Evolutionary conservation across 2,888 invertebrate species (phyloP).

Genomic region (Tiliacea citrago): DNA sequence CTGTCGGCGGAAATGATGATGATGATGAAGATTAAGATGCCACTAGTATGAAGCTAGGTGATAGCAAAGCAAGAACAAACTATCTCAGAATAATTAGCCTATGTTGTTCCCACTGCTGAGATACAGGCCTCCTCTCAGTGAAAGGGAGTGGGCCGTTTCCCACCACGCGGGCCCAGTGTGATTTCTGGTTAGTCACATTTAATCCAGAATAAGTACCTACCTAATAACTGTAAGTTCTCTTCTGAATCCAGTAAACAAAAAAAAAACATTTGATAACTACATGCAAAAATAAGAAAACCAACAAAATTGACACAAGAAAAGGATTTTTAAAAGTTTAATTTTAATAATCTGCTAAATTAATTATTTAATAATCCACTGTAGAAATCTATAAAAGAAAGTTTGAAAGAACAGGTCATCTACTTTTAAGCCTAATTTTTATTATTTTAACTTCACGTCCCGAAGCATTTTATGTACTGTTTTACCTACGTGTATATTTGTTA

Average conservation of each 20-base stretch:
- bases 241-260: background rate
- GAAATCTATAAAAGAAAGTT: slow-evolving; percentile 40
- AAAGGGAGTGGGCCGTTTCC: no score
- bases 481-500: slow-evolving; percentile 70
- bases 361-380: slow-evolving; percentile 16
- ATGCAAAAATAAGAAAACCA: background rate
- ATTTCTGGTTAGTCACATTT: background rate
- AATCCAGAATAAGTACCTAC: background rate
- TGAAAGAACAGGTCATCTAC: slow-evolving; percentile 39
- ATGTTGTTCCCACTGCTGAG: no score
- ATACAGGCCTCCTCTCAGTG: no score
- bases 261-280: background rate
- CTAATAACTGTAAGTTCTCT: background rate
- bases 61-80: background rate
- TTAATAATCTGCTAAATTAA: slow-evolving; percentile 9
- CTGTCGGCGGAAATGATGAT: no score
- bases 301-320: background rate
- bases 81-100: no score
- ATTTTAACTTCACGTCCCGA: slow-evolving; percentile 70
- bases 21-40: no score
- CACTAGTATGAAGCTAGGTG: background rate
- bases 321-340: background rate
- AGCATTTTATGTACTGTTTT: slow-evolving; percentile 80
- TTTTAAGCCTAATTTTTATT: slow-evolving; percentile 47
- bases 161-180: no score